Evolutionary conservation across 2,888 invertebrate species (phyloP).

Genomic region (Alloplasta piceator): DNA sequence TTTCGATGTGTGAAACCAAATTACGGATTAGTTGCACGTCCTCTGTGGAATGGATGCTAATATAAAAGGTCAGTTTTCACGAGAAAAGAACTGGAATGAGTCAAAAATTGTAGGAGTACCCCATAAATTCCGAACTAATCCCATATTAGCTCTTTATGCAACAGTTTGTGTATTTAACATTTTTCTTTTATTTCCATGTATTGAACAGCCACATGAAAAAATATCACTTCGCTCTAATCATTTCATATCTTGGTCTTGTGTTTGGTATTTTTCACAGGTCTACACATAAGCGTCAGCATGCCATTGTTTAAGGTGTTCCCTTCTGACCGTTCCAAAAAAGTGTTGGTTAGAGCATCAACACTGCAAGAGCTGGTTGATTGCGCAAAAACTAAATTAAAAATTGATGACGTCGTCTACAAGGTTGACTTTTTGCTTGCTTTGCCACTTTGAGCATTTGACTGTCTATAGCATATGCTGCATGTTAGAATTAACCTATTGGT

Average conservation of each 20-base stretch:
- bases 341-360: not conserved
- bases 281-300: slow-evolving; percentile 1
- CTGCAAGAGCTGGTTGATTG: not conserved
- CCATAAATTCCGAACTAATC: too few relatives aligned
- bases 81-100: not conserved
- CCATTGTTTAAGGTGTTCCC: slow-evolving; percentile 5
- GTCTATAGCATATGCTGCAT: not conserved
- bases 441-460: not conserved
- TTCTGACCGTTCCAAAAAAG: not conserved
- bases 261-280: not conserved
- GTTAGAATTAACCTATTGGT: not conserved
- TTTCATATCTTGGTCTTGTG: not conserved
- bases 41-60: slow-evolving; percentile 13
- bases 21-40: slow-evolving; percentile 40
- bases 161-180: too few relatives aligned
- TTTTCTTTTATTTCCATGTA: slow-evolving; percentile 2
- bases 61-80: not conserved
- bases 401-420: slow-evolving; percentile 4
- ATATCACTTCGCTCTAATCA: not conserved
- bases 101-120: not conserved
- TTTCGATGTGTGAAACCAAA: slow-evolving; percentile 56
- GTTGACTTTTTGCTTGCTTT: not conserved
- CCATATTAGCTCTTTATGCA: too few relatives aligned
- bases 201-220: not conserved
- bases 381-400: not conserved